Conservation (phyloP, 1,140 invertebrate species). For the Drosophila varians region DNA sequence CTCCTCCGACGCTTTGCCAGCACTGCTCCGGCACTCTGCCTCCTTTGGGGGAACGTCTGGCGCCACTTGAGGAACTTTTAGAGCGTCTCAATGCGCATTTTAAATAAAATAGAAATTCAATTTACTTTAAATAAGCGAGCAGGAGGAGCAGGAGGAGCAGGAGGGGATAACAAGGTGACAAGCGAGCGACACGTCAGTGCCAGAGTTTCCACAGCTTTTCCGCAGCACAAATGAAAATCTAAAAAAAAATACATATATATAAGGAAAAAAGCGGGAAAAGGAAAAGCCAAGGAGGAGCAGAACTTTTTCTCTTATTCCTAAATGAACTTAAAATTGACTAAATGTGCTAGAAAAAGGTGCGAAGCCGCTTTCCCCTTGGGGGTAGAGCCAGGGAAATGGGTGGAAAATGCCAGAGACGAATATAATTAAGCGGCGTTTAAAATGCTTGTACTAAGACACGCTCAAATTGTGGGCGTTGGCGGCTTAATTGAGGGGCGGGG, state of each 20-base stretch:
- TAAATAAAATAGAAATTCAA: constrained; percentile 82
- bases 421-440: constrained; percentile 81
- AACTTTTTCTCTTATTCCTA: constrained; percentile 52
- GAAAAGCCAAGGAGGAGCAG: constrained; percentile 24
- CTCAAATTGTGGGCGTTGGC: constrained; percentile 8
- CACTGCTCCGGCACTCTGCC: constrained; percentile 14
- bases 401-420: constrained; percentile 36
- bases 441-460: constrained; percentile 63
- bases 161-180: constrained; percentile 36
- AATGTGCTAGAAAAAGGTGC: constrained; percentile 76
- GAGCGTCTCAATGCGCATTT: constrained; percentile 81
- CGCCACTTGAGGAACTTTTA: constrained; percentile 76
- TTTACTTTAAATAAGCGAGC: constrained; percentile 77
- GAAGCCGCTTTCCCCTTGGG: constrained; percentile 42
- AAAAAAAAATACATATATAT: not conserved
- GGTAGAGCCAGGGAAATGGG: not conserved
- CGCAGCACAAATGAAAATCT: constrained; percentile 41
- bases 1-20: no score
- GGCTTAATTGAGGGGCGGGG: constrained; percentile 17
- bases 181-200: constrained; percentile 37
- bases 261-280: constrained; percentile 6
- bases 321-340: constrained; percentile 82
- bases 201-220: constrained; percentile 48
- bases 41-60: constrained; percentile 30
- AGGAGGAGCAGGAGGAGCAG: constrained; percentile 18